Evolutionary conservation across 2,797 vertebrate genomes (phyloP).

Genomic region (Alectoris magna): DNA sequence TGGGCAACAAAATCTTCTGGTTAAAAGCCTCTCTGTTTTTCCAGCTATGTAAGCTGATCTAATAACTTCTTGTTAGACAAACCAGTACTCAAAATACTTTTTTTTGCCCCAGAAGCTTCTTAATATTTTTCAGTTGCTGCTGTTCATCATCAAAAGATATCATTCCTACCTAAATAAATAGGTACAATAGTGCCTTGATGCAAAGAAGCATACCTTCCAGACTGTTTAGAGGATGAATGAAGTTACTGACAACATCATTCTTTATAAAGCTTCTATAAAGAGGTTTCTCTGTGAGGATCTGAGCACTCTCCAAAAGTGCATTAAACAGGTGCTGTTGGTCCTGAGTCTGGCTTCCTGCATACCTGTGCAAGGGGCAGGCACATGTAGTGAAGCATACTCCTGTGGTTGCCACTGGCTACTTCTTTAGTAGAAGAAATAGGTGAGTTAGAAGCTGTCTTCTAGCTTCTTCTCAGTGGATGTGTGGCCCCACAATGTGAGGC

Average conservation of each 20-base stretch:
- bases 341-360: not conserved
- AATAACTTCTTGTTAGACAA: not conserved
- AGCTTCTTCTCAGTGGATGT: not conserved
- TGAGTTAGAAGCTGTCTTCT: not conserved
- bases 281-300: not conserved
- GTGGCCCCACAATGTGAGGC: not conserved
- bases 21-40: not conserved
- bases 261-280: not conserved
- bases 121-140: not conserved
- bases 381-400: rapidly evolving
- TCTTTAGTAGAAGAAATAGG: not conserved
- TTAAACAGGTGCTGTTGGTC: not conserved
- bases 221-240: not conserved
- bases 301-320: not conserved
- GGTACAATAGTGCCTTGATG: not conserved
- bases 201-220: not conserved
- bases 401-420: not conserved
- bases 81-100: not conserved
- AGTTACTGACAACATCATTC: rapidly evolving
- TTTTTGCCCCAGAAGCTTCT: not conserved
- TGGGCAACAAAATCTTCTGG: not conserved
- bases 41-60: not conserved
- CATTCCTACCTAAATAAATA: not conserved
- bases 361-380: not conserved
- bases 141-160: not conserved